phyloP scores from a whole-genome alignment of 2,113 vertebrate genomes.

The Microtus pennsylvanicus region DNA sequence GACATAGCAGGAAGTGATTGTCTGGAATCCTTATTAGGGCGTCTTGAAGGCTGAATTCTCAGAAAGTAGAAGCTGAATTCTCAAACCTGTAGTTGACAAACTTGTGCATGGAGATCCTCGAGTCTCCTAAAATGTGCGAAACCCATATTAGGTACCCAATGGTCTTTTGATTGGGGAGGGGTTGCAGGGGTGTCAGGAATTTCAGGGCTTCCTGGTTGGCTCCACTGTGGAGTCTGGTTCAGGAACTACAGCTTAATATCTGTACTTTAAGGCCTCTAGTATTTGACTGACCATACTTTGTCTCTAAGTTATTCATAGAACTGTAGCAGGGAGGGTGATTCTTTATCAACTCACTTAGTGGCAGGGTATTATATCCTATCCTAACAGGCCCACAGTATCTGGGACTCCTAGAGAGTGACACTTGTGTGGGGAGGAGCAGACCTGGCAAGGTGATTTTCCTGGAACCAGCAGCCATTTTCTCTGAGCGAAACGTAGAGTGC shows the following conservation, averaged over 20 bases:
- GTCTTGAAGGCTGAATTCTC: neutral
- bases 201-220: conserved; percentile 3
- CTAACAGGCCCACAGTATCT: neutral
- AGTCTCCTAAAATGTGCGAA: neutral
- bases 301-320: neutral
- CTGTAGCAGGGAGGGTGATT: neutral
- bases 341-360: fast-evolving
- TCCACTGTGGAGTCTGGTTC: neutral
- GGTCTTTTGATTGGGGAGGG: neutral
- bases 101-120: neutral
- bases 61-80: neutral
- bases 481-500: neutral
- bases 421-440: neutral
- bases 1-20: neutral
- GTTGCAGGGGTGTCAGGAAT: neutral
- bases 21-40: neutral
- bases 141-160: neutral
- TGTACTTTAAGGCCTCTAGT: neutral
- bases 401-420: neutral
- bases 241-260: neutral
- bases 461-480: neutral
- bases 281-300: neutral
- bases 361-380: neutral
- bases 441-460: neutral
- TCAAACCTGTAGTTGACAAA: neutral